Percentiles rank a stretch among this genome's conserved stretches.
These are phyloP conservation scores for Diploscapter pachys DNA, from an alignment of 1,140 invertebrate species.

Conservation along the genomic window DNA sequence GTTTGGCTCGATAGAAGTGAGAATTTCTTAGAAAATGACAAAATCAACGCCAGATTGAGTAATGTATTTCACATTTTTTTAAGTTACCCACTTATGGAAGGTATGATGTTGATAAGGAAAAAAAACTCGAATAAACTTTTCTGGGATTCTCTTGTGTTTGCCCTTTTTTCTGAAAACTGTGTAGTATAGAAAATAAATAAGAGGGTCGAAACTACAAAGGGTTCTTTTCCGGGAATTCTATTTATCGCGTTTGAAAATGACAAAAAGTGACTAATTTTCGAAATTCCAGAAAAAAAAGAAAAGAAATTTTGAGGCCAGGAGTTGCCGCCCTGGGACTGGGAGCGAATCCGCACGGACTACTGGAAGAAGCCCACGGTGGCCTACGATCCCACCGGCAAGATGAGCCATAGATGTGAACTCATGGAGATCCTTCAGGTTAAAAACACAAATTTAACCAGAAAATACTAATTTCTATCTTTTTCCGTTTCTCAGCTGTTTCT, in stretches of 20 bases:
- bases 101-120: no score
- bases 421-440: constrained; percentile 46
- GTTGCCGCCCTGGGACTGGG: constrained; percentile 45
- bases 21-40: not conserved
- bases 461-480: not conserved
- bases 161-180: no score
- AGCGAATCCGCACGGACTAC: constrained; percentile 39
- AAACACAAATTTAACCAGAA: not conserved
- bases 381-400: constrained; percentile 43
- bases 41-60: no score
- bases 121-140: no score
- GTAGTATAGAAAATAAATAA: no score
- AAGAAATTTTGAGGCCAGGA: constrained; percentile 33
- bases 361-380: constrained; percentile 30
- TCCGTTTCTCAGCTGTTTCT: not conserved
- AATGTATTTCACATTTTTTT: no score
- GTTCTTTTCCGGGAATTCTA: no score
- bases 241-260: no score
- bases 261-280: no score
- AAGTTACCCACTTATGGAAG: no score
- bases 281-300: not conserved
- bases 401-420: constrained; percentile 45
- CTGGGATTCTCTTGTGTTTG: no score
- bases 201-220: no score
- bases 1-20: constrained; percentile 42